A percentile compares a stretch with the other conserved stretches of the same genome.
Evolutionary conservation across 2,797 vertebrate species (phyloP).

Genomic region (Myotis findleyi): DNA sequence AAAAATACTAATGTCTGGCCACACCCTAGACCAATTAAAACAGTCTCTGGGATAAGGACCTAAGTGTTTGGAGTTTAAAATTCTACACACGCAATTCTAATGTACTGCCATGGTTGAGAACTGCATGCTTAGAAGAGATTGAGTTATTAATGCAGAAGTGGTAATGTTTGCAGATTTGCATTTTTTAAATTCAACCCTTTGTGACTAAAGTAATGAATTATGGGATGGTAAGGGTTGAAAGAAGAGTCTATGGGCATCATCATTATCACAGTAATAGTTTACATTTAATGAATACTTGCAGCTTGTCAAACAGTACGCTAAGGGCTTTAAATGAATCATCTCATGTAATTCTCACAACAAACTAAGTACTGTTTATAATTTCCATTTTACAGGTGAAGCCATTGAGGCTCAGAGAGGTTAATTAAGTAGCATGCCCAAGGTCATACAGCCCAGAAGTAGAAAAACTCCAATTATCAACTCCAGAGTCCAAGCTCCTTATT

Average conservation of each 20-base stretch:
- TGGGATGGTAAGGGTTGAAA: constrained; percentile 2
- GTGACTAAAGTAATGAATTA: constrained; percentile 29
- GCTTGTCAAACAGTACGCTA: background rate
- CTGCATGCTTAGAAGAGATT: background rate
- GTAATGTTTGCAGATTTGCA: background rate
- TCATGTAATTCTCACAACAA: constrained; percentile 28
- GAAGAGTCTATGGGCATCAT: constrained; percentile 19
- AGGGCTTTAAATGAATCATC: constrained; percentile 52
- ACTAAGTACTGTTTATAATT: constrained; percentile 43
- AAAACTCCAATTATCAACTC: constrained; percentile 31
- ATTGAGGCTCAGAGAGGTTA: constrained; percentile 4
- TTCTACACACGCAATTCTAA: constrained; percentile 11
- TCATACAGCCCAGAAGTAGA: background rate
- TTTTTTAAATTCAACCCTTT: constrained; percentile 35
- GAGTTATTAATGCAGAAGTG: background rate
- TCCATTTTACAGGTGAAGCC: constrained; percentile 53
- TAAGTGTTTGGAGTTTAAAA: constrained; percentile 1
- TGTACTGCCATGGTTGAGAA: constrained; percentile 2
- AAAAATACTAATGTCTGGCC: background rate
- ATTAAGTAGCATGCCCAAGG: constrained; percentile 1
- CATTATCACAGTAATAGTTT: constrained; percentile 42
- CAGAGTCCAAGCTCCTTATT: background rate
- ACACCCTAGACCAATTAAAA: background rate
- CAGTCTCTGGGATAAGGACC: background rate
- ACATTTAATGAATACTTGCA: constrained; percentile 45